phyloP scores from a whole-genome alignment of 2,797 vertebrate genomes.

The Epinephelus malabaricus region DNA sequence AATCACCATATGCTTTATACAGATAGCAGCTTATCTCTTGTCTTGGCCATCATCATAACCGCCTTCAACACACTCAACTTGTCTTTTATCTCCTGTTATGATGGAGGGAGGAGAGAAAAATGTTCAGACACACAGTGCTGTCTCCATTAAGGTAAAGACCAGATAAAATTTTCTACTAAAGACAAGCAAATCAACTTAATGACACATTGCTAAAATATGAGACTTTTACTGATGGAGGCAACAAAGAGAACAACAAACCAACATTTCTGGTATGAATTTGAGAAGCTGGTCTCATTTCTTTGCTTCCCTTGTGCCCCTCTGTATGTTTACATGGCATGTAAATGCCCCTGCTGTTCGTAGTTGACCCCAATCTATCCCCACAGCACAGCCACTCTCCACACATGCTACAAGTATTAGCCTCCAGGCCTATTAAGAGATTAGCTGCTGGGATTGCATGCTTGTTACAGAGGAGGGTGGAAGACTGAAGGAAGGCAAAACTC shows the following conservation, averaged over 20 bases:
- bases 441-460: slow-evolving; percentile 57
- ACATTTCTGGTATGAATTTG: neutral
- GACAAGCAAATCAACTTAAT: neutral
- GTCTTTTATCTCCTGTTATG: slow-evolving; percentile 21
- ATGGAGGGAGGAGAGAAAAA: neutral
- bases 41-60: slow-evolving; percentile 48
- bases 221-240: neutral
- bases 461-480: slow-evolving; percentile 49
- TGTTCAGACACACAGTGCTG: neutral
- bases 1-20: slow-evolving; percentile 56
- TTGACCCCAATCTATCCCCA: slow-evolving; percentile 75
- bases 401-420: slow-evolving; percentile 76
- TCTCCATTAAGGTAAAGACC: neutral
- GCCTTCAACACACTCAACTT: slow-evolving; percentile 11
- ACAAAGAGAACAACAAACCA: neutral
- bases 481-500: slow-evolving; percentile 38
- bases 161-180: slow-evolving; percentile 16
- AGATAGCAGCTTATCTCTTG: slow-evolving; percentile 43
- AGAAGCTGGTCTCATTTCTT: neutral
- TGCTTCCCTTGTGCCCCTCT: neutral
- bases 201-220: neutral
- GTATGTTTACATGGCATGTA: slow-evolving; percentile 44
- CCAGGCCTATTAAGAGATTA: slow-evolving; percentile 85
- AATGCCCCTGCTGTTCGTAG: slow-evolving; percentile 57
- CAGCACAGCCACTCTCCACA: slow-evolving; percentile 58